Percentiles rank a stretch among this genome's conserved stretches.
phyloP scores from a whole-genome alignment of 2,113 vertebrate species.

The Seriola quinqueradiata region DNA sequence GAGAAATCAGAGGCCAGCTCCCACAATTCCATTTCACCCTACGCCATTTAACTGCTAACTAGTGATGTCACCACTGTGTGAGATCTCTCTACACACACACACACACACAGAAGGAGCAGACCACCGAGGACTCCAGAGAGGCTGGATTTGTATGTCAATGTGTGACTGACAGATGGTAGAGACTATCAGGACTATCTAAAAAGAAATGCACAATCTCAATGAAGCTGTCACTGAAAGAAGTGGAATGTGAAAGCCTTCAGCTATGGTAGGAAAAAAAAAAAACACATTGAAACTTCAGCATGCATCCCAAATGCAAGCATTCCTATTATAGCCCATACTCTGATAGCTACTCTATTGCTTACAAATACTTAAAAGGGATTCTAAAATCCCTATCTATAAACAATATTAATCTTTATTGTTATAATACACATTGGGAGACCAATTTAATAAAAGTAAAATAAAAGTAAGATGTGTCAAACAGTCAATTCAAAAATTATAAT shows the following conservation, averaged over 20 bases:
- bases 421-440: background rate
- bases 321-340: background rate
- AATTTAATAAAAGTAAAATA: background rate
- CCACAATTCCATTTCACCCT: conserved; percentile 55
- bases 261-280: background rate
- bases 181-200: conserved; percentile 21
- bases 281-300: background rate
- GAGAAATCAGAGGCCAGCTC: conserved; percentile 47
- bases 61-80: conserved; percentile 57
- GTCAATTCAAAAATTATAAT: background rate
- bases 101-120: conserved; percentile 19
- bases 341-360: background rate
- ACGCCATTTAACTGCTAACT: conserved; percentile 51
- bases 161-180: conserved; percentile 41
- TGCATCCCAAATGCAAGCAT: background rate
- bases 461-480: conserved; percentile 4
- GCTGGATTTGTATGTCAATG: conserved; percentile 30
- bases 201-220: conserved; percentile 22
- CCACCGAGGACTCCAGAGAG: conserved; percentile 19
- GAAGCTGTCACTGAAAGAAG: conserved; percentile 32
- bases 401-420: background rate
- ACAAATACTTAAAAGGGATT: background rate
- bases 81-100: conserved; percentile 10
- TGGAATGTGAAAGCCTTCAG: conserved; percentile 26
- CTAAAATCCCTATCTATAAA: conserved; percentile 9